Evolutionary conservation across 2,888 invertebrate species (phyloP).

Genomic region (Desoria tigrina): DNA sequence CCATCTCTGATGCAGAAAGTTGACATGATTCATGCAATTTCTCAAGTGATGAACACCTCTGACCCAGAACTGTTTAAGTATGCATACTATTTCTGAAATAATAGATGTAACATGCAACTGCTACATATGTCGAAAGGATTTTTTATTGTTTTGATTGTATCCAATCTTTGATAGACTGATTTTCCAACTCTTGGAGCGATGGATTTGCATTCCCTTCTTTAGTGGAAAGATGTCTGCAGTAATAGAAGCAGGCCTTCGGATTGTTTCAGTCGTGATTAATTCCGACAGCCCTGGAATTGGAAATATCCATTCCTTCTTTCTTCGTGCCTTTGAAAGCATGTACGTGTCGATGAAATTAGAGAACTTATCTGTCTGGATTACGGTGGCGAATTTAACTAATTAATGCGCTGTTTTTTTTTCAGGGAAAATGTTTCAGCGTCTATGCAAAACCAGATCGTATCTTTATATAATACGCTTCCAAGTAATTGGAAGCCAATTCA

Average conservation of each 20-base stretch:
- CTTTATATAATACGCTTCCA: conserved; percentile 32
- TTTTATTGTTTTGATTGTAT: conserved; percentile 1
- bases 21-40: conserved; percentile 36
- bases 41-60: conserved; percentile 32
- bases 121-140: neutral
- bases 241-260: conserved; percentile 3
- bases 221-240: neutral
- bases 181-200: neutral
- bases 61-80: conserved; percentile 33
- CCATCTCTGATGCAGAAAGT: conserved; percentile 29
- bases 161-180: neutral
- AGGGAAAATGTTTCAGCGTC: conserved; percentile 23
- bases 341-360: neutral
- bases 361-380: neutral
- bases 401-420: neutral
- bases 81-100: neutral
- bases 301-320: neutral
- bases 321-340: conserved; percentile 1
- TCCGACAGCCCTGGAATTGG: neutral
- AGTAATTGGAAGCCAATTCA: conserved; percentile 26
- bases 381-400: neutral
- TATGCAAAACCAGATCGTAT: conserved; percentile 30
- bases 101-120: neutral
- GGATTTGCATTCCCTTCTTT: neutral
- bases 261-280: conserved; percentile 6